These are phyloP conservation scores for Apeira syringaria DNA, from an alignment of 2,888 invertebrate genomes.

Conservation along the genomic window DNA sequence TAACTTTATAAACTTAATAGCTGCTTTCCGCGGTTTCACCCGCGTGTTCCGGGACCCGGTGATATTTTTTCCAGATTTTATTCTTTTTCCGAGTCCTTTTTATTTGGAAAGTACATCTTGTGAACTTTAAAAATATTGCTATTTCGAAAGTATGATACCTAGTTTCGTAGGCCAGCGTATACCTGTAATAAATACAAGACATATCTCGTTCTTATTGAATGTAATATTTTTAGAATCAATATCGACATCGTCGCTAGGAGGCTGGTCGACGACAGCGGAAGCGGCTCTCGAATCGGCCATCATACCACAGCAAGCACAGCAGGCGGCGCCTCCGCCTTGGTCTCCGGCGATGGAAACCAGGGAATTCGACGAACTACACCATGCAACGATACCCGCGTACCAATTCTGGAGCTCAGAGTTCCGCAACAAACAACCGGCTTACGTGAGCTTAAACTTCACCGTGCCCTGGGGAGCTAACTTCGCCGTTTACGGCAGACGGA, in stretches of 20 bases:
- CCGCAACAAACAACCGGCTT: constrained; percentile 94
- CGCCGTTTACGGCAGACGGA: constrained; percentile 97
- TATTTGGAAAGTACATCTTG: no score
- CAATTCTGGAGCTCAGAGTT: constrained; percentile 97
- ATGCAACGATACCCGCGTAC: constrained; percentile 93
- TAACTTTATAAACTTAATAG: no score
- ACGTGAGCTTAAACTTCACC: constrained; percentile 94
- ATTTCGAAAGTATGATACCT: no score
- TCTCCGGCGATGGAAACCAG: constrained; percentile 90
- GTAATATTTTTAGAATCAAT: constrained; percentile 85
- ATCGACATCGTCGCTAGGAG: constrained; percentile 75
- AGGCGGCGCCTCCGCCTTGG: constrained; percentile 91
- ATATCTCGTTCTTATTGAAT: no score
- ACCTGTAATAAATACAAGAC: not conserved
- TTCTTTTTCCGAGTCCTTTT: no score
- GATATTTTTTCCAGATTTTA: no score
- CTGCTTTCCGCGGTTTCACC: no score
- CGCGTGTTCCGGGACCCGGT: no score
- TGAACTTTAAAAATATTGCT: no score
- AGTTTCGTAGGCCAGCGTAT: no score
- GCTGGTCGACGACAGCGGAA: constrained; percentile 81
- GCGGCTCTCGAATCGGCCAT: constrained; percentile 81
- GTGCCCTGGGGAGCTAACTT: constrained; percentile 97
- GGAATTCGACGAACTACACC: constrained; percentile 92
- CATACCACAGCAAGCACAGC: constrained; percentile 87